phyloP scores from a whole-genome alignment of 2,113 vertebrate genomes.

The Acanthochromis polyacanthus region DNA sequence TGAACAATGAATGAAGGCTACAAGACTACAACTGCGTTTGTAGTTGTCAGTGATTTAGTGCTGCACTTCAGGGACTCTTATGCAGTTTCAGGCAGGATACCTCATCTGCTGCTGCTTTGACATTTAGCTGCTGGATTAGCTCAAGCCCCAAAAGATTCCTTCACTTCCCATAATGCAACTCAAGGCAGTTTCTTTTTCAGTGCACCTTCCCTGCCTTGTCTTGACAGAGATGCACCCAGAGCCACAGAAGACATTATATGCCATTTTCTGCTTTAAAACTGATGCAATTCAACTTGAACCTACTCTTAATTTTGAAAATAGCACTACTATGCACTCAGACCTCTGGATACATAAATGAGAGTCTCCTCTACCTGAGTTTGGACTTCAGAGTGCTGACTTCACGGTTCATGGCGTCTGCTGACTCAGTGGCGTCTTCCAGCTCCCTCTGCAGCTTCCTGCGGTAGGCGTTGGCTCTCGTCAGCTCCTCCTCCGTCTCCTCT shows the following conservation, averaged over 20 bases:
- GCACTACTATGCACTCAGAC: no score
- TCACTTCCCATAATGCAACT: no score
- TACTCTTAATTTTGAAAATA: not conserved
- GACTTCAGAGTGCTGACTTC: conserved; percentile 89
- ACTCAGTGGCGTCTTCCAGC: conserved; percentile 88
- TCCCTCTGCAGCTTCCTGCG: conserved; percentile 90
- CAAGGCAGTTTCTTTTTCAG: no score
- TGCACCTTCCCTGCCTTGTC: no score
- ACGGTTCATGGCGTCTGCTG: conserved; percentile 87
- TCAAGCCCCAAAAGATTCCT: no score
- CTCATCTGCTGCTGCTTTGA: no score
- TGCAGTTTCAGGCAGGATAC: no score
- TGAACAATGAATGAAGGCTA: not conserved
- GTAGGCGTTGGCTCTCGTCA: conserved; percentile 85
- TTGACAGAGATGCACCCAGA: no score
- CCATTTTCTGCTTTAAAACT: not conserved
- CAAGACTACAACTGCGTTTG: not conserved
- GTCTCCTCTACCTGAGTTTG: conserved; percentile 85
- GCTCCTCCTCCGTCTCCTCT: conserved; percentile 91
- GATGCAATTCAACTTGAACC: not conserved
- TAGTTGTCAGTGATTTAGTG: no score
- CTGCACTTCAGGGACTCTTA: no score
- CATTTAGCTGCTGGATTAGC: no score
- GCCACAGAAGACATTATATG: no score
- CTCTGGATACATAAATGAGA: not conserved